These are phyloP conservation scores for Lepidurus packardi DNA, from an alignment of 1,140 invertebrate species.

Conservation along the genomic window DNA sequence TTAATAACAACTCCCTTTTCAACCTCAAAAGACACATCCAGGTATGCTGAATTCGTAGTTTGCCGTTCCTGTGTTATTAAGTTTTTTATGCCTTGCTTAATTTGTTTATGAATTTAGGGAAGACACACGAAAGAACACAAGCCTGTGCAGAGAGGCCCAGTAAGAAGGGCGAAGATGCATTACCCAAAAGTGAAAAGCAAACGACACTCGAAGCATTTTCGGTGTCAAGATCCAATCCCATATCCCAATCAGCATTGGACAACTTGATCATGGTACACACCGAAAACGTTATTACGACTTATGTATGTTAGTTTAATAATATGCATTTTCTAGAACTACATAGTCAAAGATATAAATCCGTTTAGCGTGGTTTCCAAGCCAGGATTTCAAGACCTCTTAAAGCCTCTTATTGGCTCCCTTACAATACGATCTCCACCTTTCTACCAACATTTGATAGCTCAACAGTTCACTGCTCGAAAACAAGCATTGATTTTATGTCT, in stretches of 20 bases:
- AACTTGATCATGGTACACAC: neutral
- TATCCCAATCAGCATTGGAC: neutral
- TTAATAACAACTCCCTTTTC: neutral
- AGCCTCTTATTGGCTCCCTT: neutral
- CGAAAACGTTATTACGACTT: neutral
- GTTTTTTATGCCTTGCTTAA: neutral
- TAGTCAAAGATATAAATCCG: neutral
- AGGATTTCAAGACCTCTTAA: neutral
- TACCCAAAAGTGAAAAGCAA: neutral
- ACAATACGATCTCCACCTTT: neutral
- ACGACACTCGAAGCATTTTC: neutral
- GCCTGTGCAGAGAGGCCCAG: neutral
- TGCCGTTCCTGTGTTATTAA: neutral
- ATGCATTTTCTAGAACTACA: neutral
- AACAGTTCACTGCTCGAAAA: neutral
- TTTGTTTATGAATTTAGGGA: neutral
- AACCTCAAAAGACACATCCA: neutral
- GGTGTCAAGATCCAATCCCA: neutral
- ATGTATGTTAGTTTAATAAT: neutral
- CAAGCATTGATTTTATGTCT: constrained; percentile 24
- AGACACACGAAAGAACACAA: neutral
- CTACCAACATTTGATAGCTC: neutral
- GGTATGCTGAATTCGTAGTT: neutral
- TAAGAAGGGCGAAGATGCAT: neutral
- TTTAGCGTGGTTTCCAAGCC: neutral